Evolutionary conservation across 2,797 vertebrate genomes (phyloP).

Genomic region (Rhabdomys pumilio): DNA sequence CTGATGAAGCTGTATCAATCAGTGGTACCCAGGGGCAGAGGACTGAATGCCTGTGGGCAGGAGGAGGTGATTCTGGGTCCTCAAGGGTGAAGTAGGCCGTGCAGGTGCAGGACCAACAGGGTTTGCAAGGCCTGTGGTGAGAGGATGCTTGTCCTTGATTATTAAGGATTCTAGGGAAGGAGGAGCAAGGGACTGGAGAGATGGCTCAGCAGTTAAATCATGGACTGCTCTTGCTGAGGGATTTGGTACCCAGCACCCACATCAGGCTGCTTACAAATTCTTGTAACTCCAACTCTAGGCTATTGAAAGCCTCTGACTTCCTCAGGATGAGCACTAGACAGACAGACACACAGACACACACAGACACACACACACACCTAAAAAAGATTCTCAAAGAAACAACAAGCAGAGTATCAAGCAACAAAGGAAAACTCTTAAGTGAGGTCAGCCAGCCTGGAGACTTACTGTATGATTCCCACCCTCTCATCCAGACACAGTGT

Average conservation of each 20-base stretch:
- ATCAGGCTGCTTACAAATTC: neutral
- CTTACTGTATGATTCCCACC: neutral
- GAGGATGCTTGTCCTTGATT: neutral
- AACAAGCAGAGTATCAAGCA: neutral
- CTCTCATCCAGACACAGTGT: neutral
- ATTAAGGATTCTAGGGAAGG: neutral
- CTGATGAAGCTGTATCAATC: neutral
- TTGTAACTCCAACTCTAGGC: neutral
- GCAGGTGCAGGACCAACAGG: neutral
- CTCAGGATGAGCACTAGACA: neutral
- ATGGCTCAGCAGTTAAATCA: neutral
- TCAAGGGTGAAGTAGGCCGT: neutral
- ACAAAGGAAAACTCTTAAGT: neutral
- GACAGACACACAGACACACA: neutral
- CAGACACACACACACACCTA: neutral
- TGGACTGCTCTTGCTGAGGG: neutral
- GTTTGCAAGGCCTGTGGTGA: neutral
- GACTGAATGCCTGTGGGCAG: neutral
- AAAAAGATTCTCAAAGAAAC: neutral
- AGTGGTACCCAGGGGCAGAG: neutral
- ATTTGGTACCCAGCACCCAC: neutral
- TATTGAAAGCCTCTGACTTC: neutral
- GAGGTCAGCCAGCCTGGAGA: neutral
- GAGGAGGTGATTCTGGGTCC: neutral
- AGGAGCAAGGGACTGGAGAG: neutral